Conservation (phyloP, 2,888 invertebrate species). For the Tipula vernalis region DNA sequence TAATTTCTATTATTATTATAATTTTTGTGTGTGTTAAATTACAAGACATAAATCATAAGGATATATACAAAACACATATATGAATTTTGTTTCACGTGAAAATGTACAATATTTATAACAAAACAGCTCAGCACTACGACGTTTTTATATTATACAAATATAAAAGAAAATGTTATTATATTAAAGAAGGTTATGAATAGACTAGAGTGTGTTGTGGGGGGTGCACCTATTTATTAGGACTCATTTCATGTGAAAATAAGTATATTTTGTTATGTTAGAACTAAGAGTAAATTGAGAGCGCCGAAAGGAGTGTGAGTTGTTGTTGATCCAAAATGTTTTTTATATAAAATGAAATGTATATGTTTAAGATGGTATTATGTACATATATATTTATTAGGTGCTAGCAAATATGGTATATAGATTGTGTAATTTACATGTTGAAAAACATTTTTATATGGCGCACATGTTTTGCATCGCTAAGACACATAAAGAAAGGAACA, state of each 20-base stretch:
- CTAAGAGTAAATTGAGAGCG: neutral
- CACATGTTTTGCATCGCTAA: neutral
- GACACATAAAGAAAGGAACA: neutral
- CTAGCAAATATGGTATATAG: neutral
- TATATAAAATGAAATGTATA: neutral
- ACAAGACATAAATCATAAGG: neutral
- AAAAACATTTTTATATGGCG: neutral
- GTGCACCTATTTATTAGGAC: neutral
- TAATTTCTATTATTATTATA: neutral
- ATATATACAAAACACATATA: neutral
- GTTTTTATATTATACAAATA: neutral
- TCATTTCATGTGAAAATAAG: neutral
- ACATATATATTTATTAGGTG: neutral
- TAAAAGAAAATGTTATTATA: neutral
- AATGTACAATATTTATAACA: neutral
- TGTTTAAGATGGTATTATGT: neutral
- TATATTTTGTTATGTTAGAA: neutral
- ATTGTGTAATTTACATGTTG: neutral
- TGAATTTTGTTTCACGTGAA: neutral
- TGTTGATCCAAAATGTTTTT: neutral
- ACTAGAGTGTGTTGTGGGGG: neutral
- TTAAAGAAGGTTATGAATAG: neutral
- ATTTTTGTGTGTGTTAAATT: neutral
- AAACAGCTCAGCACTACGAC: no score
- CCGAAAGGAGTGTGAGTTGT: neutral